Evolutionary conservation across 2,888 invertebrate genomes (phyloP), one percentile per base, ranked within the genome.

Genomic region (Charanyca ferruginea): DNA sequence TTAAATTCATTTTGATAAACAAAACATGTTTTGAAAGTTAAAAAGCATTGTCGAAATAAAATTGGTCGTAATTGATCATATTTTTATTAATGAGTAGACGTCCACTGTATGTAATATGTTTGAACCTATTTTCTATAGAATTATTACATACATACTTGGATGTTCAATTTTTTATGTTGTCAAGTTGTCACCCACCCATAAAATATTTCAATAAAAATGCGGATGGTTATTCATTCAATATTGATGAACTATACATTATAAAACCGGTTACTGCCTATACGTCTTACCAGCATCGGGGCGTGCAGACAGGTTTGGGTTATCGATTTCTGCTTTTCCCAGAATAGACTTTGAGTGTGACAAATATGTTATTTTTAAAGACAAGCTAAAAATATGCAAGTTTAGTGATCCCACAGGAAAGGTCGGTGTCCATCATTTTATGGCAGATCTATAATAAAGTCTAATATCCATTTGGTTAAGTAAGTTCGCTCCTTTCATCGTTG

Each of bases 241-340:
- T 54, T 65, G 54, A 66, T 60, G 51, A 57, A 63, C 45, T 44
- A 63, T 49, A 41, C 57, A 44, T 60, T 61, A 54, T 53, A n/a
- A 23, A 49, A 74, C 69, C 62, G 66, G 62, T 72, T 47, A 60
- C n/a, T 60, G 55, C 28, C n/a, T n/a, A n/a, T n/a, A 28, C 28
- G 7, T 58, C 44, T 57, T 58, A 41, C 25, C 48, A 49, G 47
- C 42, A 68, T 44, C 28, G 61, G 53, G 20, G 47, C 65, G 38
- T 45, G 22, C 8, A n/a, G 32, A 70, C 80, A 28, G 67, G 70
- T 77, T 72, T 66, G 35, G 9, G 58, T 47, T 35, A 67, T 71
- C 18, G 65, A 63, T 70, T 60, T 42, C 60, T 55, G 28, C 47
- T 44, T 25, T 42, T 57, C 52, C 62, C 7, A 47, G 57, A 57